Percentiles rank a stretch among this genome's conserved stretches.
Evolutionary conservation across 2,113 vertebrate genomes (phyloP).

Genomic region (pig (Sus scrofa)): T2T-Sscrofa CM000817.6:29610001-29610500

Average conservation of each 20-base stretch:
- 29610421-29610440: constrained; percentile 28
- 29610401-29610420: neutral
- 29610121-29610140: constrained; percentile 22
- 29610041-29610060: constrained; percentile 27
- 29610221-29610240: neutral
- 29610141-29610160: neutral
- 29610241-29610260: neutral
- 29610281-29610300: neutral
- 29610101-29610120: constrained; percentile 28
- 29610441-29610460: constrained; percentile 39
- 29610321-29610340: neutral
- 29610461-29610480: constrained; percentile 55
- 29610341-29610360: neutral
- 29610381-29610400: neutral
- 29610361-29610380: neutral
- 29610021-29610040: constrained; percentile 36
- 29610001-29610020: neutral
- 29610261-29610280: neutral
- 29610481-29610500: neutral
- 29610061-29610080: constrained; percentile 13
- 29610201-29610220: constrained; percentile 1
- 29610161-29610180: neutral
- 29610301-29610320: neutral
- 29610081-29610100: neutral
- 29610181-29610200: neutral